phyloP scores from a whole-genome alignment of 2,888 invertebrate species.

The Mamestra brassicae region DNA sequence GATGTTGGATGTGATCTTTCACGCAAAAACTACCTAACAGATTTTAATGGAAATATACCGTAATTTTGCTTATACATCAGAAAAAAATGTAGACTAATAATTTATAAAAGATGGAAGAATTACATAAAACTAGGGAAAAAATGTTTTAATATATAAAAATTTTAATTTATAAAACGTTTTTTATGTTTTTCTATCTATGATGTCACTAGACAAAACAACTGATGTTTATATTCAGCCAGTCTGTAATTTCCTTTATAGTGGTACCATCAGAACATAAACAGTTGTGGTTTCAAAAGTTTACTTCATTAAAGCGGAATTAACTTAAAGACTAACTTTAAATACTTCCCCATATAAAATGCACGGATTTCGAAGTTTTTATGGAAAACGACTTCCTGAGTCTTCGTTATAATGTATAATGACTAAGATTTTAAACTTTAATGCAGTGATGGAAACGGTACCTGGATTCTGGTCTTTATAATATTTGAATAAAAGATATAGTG shows the following conservation, averaged over 20 bases:
- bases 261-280: constrained; percentile 15
- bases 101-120: too few species aligned
- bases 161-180: too few species aligned
- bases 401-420: constrained; percentile 53
- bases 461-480: constrained; percentile 20
- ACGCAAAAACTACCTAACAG: too few species aligned
- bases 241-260: not conserved
- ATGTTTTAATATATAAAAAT: too few species aligned
- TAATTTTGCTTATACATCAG: too few species aligned
- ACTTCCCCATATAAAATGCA: constrained; percentile 46
- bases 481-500: constrained; percentile 44
- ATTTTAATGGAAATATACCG: too few species aligned
- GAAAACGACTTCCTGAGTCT: constrained; percentile 29
- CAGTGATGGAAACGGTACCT: constrained; percentile 20
- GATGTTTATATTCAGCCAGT: not conserved
- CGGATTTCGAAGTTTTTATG: constrained; percentile 51
- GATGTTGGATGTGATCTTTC: too few species aligned
- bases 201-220: not conserved
- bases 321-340: constrained; percentile 49
- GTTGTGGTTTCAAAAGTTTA: constrained; percentile 32
- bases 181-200: not conserved
- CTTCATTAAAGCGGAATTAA: constrained; percentile 35
- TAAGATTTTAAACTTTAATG: constrained; percentile 44
- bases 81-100: too few species aligned
- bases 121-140: too few species aligned